Percentiles rank a stretch among this genome's conserved stretches.
Conservation (phyloP, 1,140 invertebrate genomes). For the Heliothis virescens region DNA sequence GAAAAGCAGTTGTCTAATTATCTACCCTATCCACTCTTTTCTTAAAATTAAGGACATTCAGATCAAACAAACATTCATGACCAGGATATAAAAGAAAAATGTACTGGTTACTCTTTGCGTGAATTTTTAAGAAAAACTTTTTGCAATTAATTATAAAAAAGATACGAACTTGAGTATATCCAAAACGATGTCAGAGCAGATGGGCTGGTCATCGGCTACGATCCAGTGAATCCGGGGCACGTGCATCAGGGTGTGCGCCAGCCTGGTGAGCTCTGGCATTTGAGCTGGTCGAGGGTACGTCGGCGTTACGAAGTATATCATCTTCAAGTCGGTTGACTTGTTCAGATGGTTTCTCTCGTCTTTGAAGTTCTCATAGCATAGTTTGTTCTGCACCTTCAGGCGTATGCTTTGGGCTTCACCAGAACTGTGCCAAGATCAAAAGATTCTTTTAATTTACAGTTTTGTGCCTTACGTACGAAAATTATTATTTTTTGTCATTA, state of each 20-base stretch:
- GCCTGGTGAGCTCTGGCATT: conserved; percentile 95
- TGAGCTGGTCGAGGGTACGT: conserved; percentile 96
- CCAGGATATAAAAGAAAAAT: too few relatives aligned
- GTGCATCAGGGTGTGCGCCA: conserved; percentile 96
- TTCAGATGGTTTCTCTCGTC: conserved; percentile 69
- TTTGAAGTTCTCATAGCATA: conserved; percentile 69
- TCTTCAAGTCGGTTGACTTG: conserved; percentile 68
- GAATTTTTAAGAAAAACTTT: too few relatives aligned
- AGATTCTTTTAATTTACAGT: background rate
- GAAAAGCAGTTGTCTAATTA: background rate
- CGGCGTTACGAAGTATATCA: conserved; percentile 92
- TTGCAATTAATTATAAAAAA: background rate
- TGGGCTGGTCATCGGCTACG: conserved; percentile 93
- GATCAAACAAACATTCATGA: too few relatives aligned
- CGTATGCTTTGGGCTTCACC: conserved; percentile 54
- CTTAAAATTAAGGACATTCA: too few relatives aligned
- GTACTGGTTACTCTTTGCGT: background rate
- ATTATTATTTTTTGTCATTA: too few relatives aligned
- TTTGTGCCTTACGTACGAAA: too few relatives aligned
- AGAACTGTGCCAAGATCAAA: conserved; percentile 50
- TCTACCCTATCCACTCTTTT: background rate
- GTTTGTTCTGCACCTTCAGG: conserved; percentile 69
- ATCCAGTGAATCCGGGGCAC: conserved; percentile 96
- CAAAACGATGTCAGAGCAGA: conserved; percentile 73
- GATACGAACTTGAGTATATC: conserved; percentile 73